These are phyloP conservation scores for Leptinotarsa haldemani DNA, from an alignment of 2,888 invertebrate species.

Conservation along the genomic window DNA sequence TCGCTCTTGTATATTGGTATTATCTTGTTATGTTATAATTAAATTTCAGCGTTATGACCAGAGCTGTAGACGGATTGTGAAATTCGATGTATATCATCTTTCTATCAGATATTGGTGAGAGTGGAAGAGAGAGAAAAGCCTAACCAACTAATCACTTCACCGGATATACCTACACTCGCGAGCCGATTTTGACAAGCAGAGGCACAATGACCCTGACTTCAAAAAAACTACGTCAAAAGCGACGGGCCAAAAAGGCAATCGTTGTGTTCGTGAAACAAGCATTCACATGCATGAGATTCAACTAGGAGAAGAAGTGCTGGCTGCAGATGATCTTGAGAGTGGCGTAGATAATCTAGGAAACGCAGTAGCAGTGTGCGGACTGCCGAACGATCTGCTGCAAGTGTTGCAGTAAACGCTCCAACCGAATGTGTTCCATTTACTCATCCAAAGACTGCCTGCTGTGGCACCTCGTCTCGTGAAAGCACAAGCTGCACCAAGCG, in stretches of 20 bases:
- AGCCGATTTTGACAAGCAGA: no score
- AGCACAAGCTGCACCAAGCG: conserved; percentile 52
- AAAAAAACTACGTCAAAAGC: conserved; percentile 93
- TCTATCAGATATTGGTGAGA: no score
- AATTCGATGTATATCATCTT: no score
- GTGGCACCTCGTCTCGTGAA: conserved; percentile 66
- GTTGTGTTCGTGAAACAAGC: conserved; percentile 62
- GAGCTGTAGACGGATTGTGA: no score
- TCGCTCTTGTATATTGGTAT: no score
- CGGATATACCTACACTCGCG: no score
- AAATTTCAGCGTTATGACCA: no score
- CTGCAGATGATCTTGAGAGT: conserved; percentile 86
- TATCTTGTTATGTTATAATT: no score
- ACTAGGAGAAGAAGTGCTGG: conserved; percentile 90
- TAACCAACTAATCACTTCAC: no score
- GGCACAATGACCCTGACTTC: conserved; percentile 71
- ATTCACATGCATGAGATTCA: conserved; percentile 81
- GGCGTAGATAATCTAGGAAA: conserved; percentile 97
- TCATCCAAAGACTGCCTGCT: conserved; percentile 84
- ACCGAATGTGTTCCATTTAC: conserved; percentile 90
- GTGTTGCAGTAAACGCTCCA: conserved; percentile 94
- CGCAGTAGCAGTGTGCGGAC: conserved; percentile 97
- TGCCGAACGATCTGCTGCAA: conserved; percentile 88
- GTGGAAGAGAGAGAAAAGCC: no score
- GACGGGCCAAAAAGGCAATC: conserved; percentile 71